Evolutionary conservation across 2,888 invertebrate species (phyloP), one percentile per base, ranked within the genome.

Genomic region (Lasiommata megera): DNA sequence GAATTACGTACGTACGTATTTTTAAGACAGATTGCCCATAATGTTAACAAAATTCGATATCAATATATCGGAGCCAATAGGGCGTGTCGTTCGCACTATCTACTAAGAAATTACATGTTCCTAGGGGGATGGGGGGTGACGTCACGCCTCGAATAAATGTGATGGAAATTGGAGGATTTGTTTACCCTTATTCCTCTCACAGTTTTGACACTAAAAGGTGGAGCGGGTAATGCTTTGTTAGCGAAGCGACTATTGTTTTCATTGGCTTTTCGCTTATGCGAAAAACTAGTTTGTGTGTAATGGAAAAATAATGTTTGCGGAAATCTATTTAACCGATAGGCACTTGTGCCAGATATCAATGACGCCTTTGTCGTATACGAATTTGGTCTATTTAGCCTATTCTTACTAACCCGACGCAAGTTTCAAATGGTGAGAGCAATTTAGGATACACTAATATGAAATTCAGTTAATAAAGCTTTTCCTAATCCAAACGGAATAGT

Each of bases 91-190:
- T 82, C 83, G 79, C 83, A 85, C 84, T 84, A 84, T 84, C 84
- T 82, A 85, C 83, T 85, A 88, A 87, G 85, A 87, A 88, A 88
- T 88, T 87, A 88, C 57, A 79, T 76, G 79, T 77, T 79, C 78
- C 79, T 76, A 74, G 59, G 40, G 69, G 67, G 74, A 67, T 68
- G 69, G 67, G 70, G 83, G 81, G 61, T 67, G 64, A 68, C 67
- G 68, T 70, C 74, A 76, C 74, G 78, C 80, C 76, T 80, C 78
- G 87, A 89, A 88, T 88, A 91, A 90, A 91, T 88, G 89, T 84
- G 86, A 91, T 91, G 91, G 91, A 91, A 91, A 91, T 90, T 86
- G 88, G 85, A 88, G 90, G 91, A 91, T 91, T 91, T 91, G 91
- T 91, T 91, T 91, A 91, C 91, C 84, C 87, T 89, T 90, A 88